Evolutionary conservation across 1,140 invertebrate species (phyloP), one percentile per base, ranked within the genome.

Genomic region (Drosophila orena): DNA sequence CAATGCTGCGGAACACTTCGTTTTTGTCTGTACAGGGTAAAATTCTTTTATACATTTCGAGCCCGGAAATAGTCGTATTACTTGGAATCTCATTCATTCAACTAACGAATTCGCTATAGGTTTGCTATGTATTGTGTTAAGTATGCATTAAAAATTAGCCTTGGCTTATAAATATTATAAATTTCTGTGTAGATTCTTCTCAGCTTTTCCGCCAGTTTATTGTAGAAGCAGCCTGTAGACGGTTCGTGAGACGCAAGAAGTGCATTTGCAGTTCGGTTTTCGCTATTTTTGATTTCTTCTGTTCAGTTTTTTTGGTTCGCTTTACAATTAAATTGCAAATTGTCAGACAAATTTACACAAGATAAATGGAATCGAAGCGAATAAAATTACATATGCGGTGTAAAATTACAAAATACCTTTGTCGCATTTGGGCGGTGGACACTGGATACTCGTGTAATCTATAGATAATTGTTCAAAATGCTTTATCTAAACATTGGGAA

Each of bases 141-240:
- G 55, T 69, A 57, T 64, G 49, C 58, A 43, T 79, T 69, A 35
- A 56, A 56, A 69, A 38, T 64, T 64, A 56, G 24, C 34, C 58
- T 59, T 56, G 38, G 54, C 64, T 78, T 75, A 61, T 79, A 79
- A 65, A 79, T 84, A 81, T 56, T 17, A 17, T 17, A 17, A 17
- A 77, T 43, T 73, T 69, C 10, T 55, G 24, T 57, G 14, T 54
- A 42, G 49, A 59, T 60, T 27, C 54, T 61, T 57, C 24, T 60
- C 66, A 50, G 53, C 53, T 37, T 77, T 78, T 22, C 43, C 34
- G 49, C 57, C 49, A 53, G 34, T 24, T 83, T 86, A 89, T 88
- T 89, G 77, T 84, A 78, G 71, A 89, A 90, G 84, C 84, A 84
- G 79, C 84, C 84, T 89, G 73, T 74, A 84, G 68, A 76, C 72